Evolutionary conservation across 2,797 vertebrate species (phyloP), one percentile per base, ranked within the genome.

Genomic region (Xerus rutilus): DNA sequence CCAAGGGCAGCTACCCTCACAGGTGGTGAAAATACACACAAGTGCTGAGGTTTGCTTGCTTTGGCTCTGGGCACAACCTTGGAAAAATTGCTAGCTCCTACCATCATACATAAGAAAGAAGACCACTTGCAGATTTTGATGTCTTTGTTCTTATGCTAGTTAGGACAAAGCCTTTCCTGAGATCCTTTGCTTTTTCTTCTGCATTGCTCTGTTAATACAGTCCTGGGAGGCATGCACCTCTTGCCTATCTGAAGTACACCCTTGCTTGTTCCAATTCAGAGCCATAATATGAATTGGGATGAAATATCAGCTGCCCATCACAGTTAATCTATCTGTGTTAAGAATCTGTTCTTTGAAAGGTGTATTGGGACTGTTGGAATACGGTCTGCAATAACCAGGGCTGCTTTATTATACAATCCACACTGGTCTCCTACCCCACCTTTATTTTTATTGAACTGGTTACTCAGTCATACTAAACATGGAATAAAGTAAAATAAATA

Each of bases 401-500:
- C 96, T 96, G 96, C 96, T 98, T 98, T 98, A 98, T 98, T 98
- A 98, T 97, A 98, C 97, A 97, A 94, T 86, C 94, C 72, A 3
- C 96, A 95, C 89, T 73, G 96, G 94, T 97, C 98, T 98, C 97
- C 97, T 96, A 98, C 95, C 70, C 97, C 21, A 52, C 64, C 12
- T 35, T 79, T 83, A 89, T 81, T 92, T 96, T 98, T 98, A 98
- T 98, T 98, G 97, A 98, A 97, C 97, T 97, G 98, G 96, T 98
- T 98, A 98, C 96, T 98, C 98, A 97, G 97, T 98, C 98, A 96
- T 98, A 98, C 96, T 97, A 98, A 99, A 98, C 97, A 97, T 30
- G 92, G 97, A 98, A 98, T 97, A 98, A 98, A 98, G 98, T 98
- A 97, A 98, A 98, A 97, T 98, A 98, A 98, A 98, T 98, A 98